Evolutionary conservation across 2,797 vertebrate genomes (phyloP).

Genomic region (Carapus acus): DNA sequence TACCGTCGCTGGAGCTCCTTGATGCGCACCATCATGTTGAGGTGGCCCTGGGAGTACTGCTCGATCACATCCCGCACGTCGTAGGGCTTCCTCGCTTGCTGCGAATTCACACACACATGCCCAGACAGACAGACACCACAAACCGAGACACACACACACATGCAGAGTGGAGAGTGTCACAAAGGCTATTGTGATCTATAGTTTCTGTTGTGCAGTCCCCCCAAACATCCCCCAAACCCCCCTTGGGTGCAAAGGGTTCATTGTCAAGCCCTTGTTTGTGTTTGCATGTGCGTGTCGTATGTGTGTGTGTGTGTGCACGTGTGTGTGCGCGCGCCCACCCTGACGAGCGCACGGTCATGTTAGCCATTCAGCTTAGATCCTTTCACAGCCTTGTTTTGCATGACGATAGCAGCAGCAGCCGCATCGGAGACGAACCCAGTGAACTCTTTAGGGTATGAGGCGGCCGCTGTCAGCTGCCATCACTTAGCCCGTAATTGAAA

Average conservation of each 20-base stretch:
- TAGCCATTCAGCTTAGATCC: constrained; percentile 49
- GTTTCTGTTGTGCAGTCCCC: constrained; percentile 51
- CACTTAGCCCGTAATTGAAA: constrained; percentile 57
- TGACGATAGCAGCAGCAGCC: constrained; percentile 51
- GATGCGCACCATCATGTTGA: constrained; percentile 97
- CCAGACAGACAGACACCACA: too few relatives aligned
- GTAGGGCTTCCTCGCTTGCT: constrained; percentile 98
- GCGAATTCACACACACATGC: constrained; percentile 1
- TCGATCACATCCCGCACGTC: constrained; percentile 97
- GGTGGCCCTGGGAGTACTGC: constrained; percentile 95
- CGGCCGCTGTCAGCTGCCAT: constrained; percentile 53
- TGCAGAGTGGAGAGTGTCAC: constrained; percentile 42
- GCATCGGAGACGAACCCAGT: constrained; percentile 56
- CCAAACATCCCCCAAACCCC: constrained; percentile 61
- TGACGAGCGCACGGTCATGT: constrained; percentile 53
- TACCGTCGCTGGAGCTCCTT: constrained; percentile 97
- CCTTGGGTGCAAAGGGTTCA: constrained; percentile 62
- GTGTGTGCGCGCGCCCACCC: constrained; percentile 6
- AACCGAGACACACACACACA: too few relatives aligned
- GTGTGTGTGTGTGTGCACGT: constrained; percentile 29
- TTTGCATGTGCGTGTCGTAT: constrained; percentile 29
- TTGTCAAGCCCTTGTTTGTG: constrained; percentile 52
- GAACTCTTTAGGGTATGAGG: constrained; percentile 58
- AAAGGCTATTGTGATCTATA: constrained; percentile 65
- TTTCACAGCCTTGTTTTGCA: constrained; percentile 64